Base-by-base conservation (phyloP, 2,888 invertebrate species). In the Serrognathus titanus region DNA sequence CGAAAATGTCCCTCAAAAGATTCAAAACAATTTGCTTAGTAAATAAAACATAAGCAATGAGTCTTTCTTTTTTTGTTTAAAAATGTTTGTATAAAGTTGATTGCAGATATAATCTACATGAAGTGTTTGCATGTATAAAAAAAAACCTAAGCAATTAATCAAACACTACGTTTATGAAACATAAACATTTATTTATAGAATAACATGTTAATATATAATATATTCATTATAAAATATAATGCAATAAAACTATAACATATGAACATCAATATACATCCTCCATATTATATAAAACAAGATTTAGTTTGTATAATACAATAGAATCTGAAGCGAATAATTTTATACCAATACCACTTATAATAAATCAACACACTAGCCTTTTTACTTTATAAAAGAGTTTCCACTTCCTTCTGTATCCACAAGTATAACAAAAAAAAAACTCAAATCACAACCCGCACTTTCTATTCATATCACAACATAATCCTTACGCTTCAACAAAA, bases 171-270 rank as follows among this genome's bases (percentile, higher is more conserved):
- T 39, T 37, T 46, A 40, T 38, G 12, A 55, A 45, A 55, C 45
- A 50, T 50, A 55, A 50, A 55, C 50, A 55, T 50, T 55, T 55
- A 55, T 55, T 50, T 13, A 36, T 50, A 55, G 48, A 43, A 55
- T 50, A 55, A 55, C 55, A 55, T 55, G 43, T 49, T 20, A 10
- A 16, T 46, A 46, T 16, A 46, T 36, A 37, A 43, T 10, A 43
- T 31, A 35, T 43, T 16, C n/a, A 43, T 43, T 43, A 43, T 43
- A 43, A 43, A 43, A 43, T 43, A 16, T 43, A 9, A 51, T 48
- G 48, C 38, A 40, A 31, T 39, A 38, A 24, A 47, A 11, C 16
- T 37, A 16, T 36, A 45, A 52, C n/a, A 45, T 36, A 45, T 35
- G 20, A 41, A 20, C 46, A 36, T 24, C 31, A 31, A 36, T 48